phyloP scores from a whole-genome alignment of 1,140 invertebrate genomes.

The Heliothis virescens region DNA sequence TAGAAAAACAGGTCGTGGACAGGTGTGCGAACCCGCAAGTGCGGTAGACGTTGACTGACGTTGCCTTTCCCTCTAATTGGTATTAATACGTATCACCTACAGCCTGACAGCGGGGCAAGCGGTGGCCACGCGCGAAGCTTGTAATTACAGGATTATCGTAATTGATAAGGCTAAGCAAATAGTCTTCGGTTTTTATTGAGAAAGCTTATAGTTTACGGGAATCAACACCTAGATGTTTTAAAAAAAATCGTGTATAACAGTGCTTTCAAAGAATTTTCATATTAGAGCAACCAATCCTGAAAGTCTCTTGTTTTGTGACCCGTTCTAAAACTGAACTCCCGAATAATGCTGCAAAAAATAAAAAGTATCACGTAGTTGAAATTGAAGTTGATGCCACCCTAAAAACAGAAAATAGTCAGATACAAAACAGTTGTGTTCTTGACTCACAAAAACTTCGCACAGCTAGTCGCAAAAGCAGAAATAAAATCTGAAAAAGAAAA shows the following conservation, averaged over 20 bases:
- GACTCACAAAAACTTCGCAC: slow-evolving; percentile 9
- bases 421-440: not conserved
- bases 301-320: too few species aligned
- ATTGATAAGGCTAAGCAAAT: slow-evolving; percentile 20
- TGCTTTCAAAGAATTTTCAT: too few species aligned
- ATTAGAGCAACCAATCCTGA: too few species aligned
- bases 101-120: slow-evolving; percentile 1
- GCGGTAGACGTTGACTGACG: slow-evolving; percentile 66
- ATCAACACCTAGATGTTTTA: too few species aligned
- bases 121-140: not conserved
- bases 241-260: too few species aligned
- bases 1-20: slow-evolving; percentile 54
- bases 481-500: not conserved
- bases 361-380: not conserved
- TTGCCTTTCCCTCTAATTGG: slow-evolving; percentile 63
- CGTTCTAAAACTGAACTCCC: too few species aligned
- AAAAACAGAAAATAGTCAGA: slow-evolving; percentile 3
- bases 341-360: too few species aligned
- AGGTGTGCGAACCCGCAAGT: slow-evolving; percentile 72
- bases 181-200: not conserved
- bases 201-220: too few species aligned
- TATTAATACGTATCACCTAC: slow-evolving; percentile 36
- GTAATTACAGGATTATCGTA: slow-evolving; percentile 31
- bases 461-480: slow-evolving; percentile 29
- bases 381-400: not conserved